phyloP scores from a whole-genome alignment of 2,113 vertebrate genomes.

The Azemiops feae region DNA sequence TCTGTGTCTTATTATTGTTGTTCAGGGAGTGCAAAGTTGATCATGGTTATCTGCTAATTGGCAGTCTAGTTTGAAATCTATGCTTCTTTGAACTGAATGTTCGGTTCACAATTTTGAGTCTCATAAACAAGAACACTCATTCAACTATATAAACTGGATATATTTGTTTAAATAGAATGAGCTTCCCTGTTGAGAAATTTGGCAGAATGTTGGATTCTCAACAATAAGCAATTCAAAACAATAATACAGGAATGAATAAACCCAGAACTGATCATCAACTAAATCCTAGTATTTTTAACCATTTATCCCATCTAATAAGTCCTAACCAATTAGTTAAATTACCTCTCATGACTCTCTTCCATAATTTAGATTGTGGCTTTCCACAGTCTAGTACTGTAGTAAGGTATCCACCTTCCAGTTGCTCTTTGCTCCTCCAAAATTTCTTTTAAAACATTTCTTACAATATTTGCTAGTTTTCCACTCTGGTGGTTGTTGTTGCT shows the following conservation, averaged over 20 bases:
- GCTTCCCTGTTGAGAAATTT: background rate
- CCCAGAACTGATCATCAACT: background rate
- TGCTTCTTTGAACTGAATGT: background rate
- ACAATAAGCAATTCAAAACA: background rate
- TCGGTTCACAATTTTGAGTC: background rate
- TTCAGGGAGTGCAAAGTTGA: background rate
- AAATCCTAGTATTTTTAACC: background rate
- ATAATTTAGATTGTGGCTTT: background rate
- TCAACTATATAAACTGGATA: background rate
- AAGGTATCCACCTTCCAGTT: background rate
- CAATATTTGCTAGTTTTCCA: background rate
- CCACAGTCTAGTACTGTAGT: background rate
- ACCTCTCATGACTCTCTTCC: background rate
- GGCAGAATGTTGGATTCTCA: background rate
- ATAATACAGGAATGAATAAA: background rate
- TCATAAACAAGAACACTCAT: background rate
- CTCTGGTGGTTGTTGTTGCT: background rate
- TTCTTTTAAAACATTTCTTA: background rate
- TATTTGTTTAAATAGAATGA: background rate
- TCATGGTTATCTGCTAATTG: background rate
- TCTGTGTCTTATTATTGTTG: background rate
- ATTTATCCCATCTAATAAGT: background rate
- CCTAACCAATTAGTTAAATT: background rate
- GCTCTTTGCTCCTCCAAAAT: background rate
- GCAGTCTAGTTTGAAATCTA: background rate